Evolutionary conservation across 2,797 vertebrate genomes (phyloP).

Genomic region (Arnoldichthys spilopterus): DNA sequence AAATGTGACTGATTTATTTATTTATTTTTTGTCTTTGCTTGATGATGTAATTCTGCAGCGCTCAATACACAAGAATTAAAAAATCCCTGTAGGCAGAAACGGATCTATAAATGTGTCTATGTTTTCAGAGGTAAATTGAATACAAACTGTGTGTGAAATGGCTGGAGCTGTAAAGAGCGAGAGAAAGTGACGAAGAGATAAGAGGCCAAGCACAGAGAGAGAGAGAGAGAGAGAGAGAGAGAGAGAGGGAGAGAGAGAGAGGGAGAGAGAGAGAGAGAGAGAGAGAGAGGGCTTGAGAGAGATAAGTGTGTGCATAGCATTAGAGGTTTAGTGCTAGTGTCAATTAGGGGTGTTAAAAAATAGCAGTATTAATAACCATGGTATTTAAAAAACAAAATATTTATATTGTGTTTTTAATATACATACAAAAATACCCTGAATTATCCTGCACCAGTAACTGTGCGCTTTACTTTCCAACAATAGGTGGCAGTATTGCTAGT

Average conservation of each 20-base stretch:
- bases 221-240: background rate
- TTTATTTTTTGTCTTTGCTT: background rate
- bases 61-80: background rate
- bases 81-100: background rate
- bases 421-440: too few relatives aligned
- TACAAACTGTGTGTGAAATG: background rate
- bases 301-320: background rate
- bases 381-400: too few relatives aligned
- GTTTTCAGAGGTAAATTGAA: conserved; percentile 15
- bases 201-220: background rate
- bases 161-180: background rate
- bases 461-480: too few relatives aligned
- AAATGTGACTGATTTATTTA: conserved; percentile 3
- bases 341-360: too few relatives aligned
- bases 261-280: background rate
- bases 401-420: too few relatives aligned
- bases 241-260: background rate
- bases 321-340: too few relatives aligned
- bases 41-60: conserved; percentile 3
- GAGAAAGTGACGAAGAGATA: background rate
- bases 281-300: too few relatives aligned
- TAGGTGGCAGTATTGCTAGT: too few relatives aligned
- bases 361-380: too few relatives aligned
- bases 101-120: background rate
- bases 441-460: too few relatives aligned